These are phyloP conservation scores for Phaenicophaeus curvirostris DNA, from an alignment of 2,797 vertebrate genomes.

Conservation along the genomic window DNA sequence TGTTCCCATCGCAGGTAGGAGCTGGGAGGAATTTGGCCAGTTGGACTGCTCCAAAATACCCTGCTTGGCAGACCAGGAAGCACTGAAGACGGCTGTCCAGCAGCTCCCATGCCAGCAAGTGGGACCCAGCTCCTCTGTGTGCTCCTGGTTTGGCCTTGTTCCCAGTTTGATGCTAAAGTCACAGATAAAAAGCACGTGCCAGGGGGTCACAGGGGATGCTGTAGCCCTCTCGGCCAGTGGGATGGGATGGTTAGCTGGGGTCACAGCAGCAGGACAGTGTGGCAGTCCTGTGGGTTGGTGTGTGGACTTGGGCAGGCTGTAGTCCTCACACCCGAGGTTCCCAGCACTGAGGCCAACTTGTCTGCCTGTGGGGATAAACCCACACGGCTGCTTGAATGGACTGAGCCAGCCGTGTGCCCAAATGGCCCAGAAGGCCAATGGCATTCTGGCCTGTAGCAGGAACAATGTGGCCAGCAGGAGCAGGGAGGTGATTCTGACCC, in stretches of 20 bases:
- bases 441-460: no score
- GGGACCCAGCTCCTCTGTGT: background rate
- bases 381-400: background rate
- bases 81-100: background rate
- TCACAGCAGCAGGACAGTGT: rapidly evolving
- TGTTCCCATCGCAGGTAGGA: rapidly evolving
- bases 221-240: no score
- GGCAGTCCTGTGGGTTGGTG: rapidly evolving
- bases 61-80: background rate
- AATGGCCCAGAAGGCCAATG: no score
- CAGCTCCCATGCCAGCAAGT: rapidly evolving
- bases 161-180: background rate
- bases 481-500: no score
- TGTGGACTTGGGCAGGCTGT: rapidly evolving
- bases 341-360: rapidly evolving
- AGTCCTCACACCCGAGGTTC: rapidly evolving
- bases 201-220: rapidly evolving
- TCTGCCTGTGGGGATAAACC: rapidly evolving
- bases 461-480: no score
- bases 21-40: background rate
- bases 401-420: no score
- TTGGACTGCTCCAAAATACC: background rate
- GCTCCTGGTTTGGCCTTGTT: background rate
- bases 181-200: rapidly evolving
- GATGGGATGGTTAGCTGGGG: rapidly evolving